Evolutionary conservation across 2,113 vertebrate species (phyloP).

Genomic region (Pachypanchax playfairii): DNA sequence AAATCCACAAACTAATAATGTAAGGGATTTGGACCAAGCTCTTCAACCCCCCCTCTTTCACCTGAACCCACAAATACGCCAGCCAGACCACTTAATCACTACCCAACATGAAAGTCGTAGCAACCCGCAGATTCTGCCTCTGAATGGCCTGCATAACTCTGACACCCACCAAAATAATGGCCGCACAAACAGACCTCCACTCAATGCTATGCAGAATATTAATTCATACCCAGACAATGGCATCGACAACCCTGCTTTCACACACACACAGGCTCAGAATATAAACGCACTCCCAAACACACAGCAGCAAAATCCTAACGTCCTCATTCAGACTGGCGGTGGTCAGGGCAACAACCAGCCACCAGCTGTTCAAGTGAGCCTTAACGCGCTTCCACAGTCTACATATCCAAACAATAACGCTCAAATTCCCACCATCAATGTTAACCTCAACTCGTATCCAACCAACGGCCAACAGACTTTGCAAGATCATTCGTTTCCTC

Average conservation of each 20-base stretch:
- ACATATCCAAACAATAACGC: constrained; percentile 44
- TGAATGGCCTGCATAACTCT: constrained; percentile 28
- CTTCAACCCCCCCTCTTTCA: constrained; percentile 53
- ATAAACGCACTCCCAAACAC: constrained; percentile 38
- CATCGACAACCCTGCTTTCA: constrained; percentile 60
- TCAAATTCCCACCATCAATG: constrained; percentile 72
- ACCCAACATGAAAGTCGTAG: constrained; percentile 13
- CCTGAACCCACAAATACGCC: constrained; percentile 8
- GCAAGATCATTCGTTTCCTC: constrained; percentile 36
- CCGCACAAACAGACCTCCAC: constrained; percentile 30
- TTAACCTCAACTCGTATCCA: constrained; percentile 74
- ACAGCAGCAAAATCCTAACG: constrained; percentile 65
- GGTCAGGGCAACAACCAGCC: constrained; percentile 37
- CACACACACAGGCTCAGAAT: constrained; percentile 37
- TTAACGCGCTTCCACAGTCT: too few relatives aligned
- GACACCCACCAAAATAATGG: constrained; percentile 46
- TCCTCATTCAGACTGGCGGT: constrained; percentile 70
- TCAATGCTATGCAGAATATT: constrained; percentile 47
- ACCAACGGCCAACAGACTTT: constrained; percentile 31
- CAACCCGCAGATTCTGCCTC: constrained; percentile 28
- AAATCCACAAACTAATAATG: constrained; percentile 48
- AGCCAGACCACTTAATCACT: constrained; percentile 18
- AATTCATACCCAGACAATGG: constrained; percentile 58
- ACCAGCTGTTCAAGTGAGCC: constrained; percentile 70
- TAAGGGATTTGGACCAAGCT: constrained; percentile 46